A percentile compares a stretch with the other conserved stretches of the same genome.
Evolutionary conservation across 2,113 vertebrate species (phyloP).

Genomic region (Colinus virginianus): DNA sequence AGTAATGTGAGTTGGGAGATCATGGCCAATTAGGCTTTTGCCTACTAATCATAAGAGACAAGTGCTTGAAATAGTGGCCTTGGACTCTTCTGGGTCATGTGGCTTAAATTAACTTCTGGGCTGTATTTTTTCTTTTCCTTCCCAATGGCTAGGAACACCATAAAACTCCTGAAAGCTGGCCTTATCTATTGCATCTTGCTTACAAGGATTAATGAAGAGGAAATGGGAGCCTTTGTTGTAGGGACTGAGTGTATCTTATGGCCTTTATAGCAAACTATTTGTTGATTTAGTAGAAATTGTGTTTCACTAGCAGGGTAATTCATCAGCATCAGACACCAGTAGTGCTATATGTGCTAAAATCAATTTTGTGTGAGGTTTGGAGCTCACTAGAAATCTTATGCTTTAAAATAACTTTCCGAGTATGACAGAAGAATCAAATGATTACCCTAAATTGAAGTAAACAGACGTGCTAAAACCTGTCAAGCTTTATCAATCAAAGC

Average conservation of each 20-base stretch:
- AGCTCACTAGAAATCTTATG: constrained; percentile 55
- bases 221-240: constrained; percentile 69
- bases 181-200: constrained; percentile 68
- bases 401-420: constrained; percentile 43
- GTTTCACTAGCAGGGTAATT: constrained; percentile 76
- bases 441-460: constrained; percentile 31
- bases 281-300: constrained; percentile 81
- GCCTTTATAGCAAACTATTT: constrained; percentile 78
- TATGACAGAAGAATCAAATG: constrained; percentile 47
- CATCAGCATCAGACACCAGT: constrained; percentile 72
- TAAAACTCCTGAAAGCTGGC: neutral
- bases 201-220: constrained; percentile 77
- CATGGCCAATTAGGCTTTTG: neutral
- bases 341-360: constrained; percentile 69
- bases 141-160: constrained; percentile 1
- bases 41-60: neutral
- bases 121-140: neutral
- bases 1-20: neutral
- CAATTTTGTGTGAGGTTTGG: constrained; percentile 72
- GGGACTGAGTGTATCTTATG: constrained; percentile 64
- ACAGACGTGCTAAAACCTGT: neutral
- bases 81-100: neutral
- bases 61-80: neutral
- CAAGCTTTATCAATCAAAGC: constrained; percentile 51
- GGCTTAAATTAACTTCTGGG: constrained; percentile 12